Conservation (phyloP, 2,113 vertebrate species). For the Sorex araneus region DNA sequence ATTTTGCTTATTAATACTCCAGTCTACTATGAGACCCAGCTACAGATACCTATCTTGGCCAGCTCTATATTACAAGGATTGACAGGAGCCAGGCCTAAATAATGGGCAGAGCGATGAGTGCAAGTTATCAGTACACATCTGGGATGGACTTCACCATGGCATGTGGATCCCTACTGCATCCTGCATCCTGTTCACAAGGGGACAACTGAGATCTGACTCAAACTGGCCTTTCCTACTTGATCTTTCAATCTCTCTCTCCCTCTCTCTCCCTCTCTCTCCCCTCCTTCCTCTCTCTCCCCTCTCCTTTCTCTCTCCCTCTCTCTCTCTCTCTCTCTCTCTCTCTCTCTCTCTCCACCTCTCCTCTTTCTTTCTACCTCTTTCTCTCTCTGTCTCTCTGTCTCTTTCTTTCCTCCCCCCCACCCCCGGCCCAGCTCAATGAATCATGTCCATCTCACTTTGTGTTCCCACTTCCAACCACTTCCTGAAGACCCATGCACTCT, state of each 20-base stretch:
- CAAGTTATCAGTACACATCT: not conserved
- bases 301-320: too few species aligned
- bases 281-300: not conserved
- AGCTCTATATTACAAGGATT: not conserved
- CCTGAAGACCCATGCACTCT: not conserved
- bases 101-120: not conserved
- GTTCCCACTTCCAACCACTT: not conserved
- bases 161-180: not conserved
- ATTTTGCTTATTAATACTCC: slow-evolving; percentile 47
- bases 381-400: too few species aligned
- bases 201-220: not conserved
- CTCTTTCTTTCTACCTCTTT: too few species aligned
- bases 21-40: not conserved
- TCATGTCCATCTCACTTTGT: not conserved
- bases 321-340: too few species aligned
- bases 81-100: not conserved
- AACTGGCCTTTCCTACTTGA: not conserved
- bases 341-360: rapidly evolving
- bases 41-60: not conserved
- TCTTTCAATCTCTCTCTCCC: not conserved
- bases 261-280: too few species aligned
- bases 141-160: not conserved
- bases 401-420: too few species aligned
- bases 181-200: not conserved
- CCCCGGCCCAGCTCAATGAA: not conserved